Base-by-base conservation (phyloP, 2,113 vertebrate genomes). In the Himantopus leucocephalus region DNA sequence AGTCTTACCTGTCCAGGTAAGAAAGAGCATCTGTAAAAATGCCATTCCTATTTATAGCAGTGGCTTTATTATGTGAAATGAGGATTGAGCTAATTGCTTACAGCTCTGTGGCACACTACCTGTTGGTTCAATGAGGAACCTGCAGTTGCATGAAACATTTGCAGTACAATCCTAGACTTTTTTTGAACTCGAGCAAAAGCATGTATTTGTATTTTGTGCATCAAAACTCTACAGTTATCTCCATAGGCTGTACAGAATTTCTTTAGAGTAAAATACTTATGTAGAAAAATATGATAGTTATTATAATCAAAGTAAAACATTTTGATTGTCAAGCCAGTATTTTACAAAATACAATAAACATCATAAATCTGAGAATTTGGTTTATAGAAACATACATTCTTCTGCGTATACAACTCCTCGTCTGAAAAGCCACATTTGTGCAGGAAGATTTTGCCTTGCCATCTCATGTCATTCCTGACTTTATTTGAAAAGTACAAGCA, bases 401-500 rank as follows among this genome's bases (percentile, higher is more conserved):
- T 76, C 82, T 56, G 55, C 59, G 48, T 32, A 47, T 27, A 72
- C 35, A 70, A 4, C 37, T 88, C 74, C 81, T 56, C 37, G 22
- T 47, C 68, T 52, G 70, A 68, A 82, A 90, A 96, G 59, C 89
- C 84, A n/a, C 45, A 9, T 34, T 35, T 37, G 13, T 30, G 81
- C 30, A 32, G 62, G 73, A 56, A 63, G 66, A 21, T 41, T 47
- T 20, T 55, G 41, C 56, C 48, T 67, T 34, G 6, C 24, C 35
- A 0, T 5, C 14, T n/a, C 29, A 2, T 8, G 5, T 37, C 84
- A 81, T 71, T 84, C 75, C 77, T 71, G 85, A 50, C 45, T 92
- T 97, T 84, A 98, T 52, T 94, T 95, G 76, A 97, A 80, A 89
- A 93, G 81, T 6, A 81, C 23, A 56, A 96, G 85, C 35, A 91